Base-by-base conservation (phyloP, 2,888 invertebrate species). In the Entomobrya multifasciata region DNA sequence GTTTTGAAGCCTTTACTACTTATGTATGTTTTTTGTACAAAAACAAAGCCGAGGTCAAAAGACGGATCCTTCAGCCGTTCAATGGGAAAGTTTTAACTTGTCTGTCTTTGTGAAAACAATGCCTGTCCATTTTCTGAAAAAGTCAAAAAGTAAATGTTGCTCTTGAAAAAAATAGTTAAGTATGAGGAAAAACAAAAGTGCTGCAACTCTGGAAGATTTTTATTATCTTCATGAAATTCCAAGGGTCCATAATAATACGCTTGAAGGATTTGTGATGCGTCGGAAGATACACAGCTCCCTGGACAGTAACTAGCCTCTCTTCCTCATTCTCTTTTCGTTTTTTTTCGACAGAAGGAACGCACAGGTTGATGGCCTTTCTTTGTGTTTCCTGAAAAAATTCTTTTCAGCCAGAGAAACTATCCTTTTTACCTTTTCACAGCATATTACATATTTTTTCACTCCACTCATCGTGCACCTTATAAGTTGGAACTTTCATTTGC, bases 261-360 rank as follows among this genome's bases (percentile, higher is more conserved):
- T 70, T 87, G 87, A 88, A 87, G 88, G 88, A 88, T 88, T 88
- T 88, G 87, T 83, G 88, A 88, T 87, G 76, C 47, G 60, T 79
- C 55, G 81, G 87, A 82, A 86, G 85, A 88, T 82, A 79, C 87
- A 87, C 80, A 81, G 87, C 87, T 88, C 88, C 88, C 88, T 77
- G 87, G 88, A 87, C 84, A 88, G 80, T 77, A 83, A 88, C 86
- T 82, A 82, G 80, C 83, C 22, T 30, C 44, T 74, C 65, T 55
- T 41, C 57, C 41, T 25, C 47, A n/a, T 17, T 27, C 27, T 1
- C 27, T 62, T 62, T 62, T 11, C 15, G 15, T 41, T 78, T 44
- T 62, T 72, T 11, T 55, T 57, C 20, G 55, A 55, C 20, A 36
- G 25, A 52, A 52, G 52, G 15, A 82, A 41, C 44, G 55, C 55